phyloP scores from a whole-genome alignment of 2,888 invertebrate species.

The Acrobasis repandana region DNA sequence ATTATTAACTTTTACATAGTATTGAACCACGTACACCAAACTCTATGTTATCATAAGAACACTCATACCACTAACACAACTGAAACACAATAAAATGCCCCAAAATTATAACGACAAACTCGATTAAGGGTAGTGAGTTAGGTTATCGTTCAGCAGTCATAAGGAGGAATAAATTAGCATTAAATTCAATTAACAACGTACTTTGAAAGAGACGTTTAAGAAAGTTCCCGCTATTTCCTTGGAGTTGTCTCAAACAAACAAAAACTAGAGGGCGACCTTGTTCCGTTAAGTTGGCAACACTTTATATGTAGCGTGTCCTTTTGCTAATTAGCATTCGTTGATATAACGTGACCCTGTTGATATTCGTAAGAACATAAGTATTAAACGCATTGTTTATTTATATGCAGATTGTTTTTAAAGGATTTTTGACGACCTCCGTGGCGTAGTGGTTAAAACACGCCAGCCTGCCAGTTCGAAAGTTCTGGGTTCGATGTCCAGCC shows the following conservation, averaged over 20 bases:
- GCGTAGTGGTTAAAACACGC: too few relatives aligned
- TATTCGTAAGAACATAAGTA: too few relatives aligned
- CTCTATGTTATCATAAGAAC: background rate
- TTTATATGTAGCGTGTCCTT: background rate
- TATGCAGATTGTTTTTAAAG: background rate
- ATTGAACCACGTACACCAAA: slow-evolving; percentile 3
- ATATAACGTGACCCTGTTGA: background rate
- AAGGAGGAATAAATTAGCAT: slow-evolving; percentile 58
- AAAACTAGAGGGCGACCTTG: slow-evolving; percentile 24
- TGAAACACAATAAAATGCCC: background rate
- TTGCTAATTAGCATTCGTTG: background rate
- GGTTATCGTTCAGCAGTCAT: slow-evolving; percentile 42
- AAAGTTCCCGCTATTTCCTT: slow-evolving; percentile 37
- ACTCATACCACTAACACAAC: slow-evolving; percentile 10
- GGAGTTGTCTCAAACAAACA: slow-evolving; percentile 23
- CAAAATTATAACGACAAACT: slow-evolving; percentile 18
- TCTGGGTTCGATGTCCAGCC: too few relatives aligned
- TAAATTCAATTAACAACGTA: slow-evolving; percentile 53
- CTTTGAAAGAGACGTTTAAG: slow-evolving; percentile 53
- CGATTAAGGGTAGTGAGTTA: slow-evolving; percentile 14
- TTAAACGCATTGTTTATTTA: too few relatives aligned
- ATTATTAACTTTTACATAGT: background rate
- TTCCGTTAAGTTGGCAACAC: slow-evolving; percentile 10
- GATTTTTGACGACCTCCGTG: too few relatives aligned
- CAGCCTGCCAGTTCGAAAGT: too few relatives aligned